A percentile compares a stretch with the other conserved stretches of the same genome.
These are phyloP conservation scores for Drosophila persimilis DNA, from an alignment of 1,140 invertebrate species.

Conservation along the genomic window DNA sequence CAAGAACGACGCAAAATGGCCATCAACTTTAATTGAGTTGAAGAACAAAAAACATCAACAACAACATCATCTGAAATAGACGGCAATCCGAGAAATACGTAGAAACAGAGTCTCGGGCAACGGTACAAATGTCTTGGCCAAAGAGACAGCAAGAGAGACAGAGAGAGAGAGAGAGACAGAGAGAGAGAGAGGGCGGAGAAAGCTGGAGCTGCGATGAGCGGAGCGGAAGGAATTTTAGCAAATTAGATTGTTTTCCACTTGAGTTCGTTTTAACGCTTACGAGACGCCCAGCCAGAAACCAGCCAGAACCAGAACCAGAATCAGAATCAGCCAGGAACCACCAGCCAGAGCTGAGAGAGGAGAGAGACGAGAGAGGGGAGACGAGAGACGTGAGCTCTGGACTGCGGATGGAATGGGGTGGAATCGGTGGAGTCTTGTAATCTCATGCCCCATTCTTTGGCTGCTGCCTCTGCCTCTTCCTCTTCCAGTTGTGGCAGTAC, in stretches of 20 bases:
- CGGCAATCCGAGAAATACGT: not conserved
- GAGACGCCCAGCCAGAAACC: slow-evolving; percentile 33
- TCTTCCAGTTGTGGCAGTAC: not conserved
- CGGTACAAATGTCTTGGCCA: too few relatives aligned
- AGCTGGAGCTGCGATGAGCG: slow-evolving; percentile 14
- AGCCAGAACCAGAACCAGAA: not conserved
- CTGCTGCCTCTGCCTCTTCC: not conserved
- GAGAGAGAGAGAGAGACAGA: not conserved
- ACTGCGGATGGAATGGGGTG: too few relatives aligned
- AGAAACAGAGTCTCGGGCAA: too few relatives aligned
- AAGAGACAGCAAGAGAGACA: not conserved
- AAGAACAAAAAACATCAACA: slow-evolving; percentile 56
- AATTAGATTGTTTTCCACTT: slow-evolving; percentile 83
- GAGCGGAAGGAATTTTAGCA: slow-evolving; percentile 80
- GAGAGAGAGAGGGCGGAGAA: not conserved
- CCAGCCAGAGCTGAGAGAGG: too few relatives aligned
- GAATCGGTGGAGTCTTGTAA: slow-evolving; percentile 20
- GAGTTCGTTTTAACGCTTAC: slow-evolving; percentile 81
- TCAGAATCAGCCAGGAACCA: not conserved
- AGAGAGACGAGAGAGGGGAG: too few relatives aligned
- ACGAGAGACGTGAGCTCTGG: too few relatives aligned
- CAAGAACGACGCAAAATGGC: slow-evolving; percentile 68
- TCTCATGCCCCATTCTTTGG: slow-evolving; percentile 37
- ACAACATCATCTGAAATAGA: slow-evolving; percentile 24
- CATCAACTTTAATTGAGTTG: slow-evolving; percentile 81